A percentile compares a stretch with the other conserved stretches of the same genome.
These are phyloP conservation scores for Tipula helvola DNA, from an alignment of 2,888 invertebrate species.

Conservation along the genomic window DNA sequence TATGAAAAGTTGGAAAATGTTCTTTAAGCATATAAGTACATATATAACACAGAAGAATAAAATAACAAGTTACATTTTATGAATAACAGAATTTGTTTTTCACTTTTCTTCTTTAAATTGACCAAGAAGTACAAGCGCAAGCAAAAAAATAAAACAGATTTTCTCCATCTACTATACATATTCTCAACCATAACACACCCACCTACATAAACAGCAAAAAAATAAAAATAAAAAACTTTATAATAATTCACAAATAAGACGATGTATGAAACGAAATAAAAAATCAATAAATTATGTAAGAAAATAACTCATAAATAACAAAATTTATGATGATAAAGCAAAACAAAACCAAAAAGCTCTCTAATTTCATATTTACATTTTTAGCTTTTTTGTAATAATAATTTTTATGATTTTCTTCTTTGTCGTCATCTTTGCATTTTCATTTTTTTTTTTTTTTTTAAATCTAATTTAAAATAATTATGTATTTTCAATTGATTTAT, in stretches of 20 bases:
- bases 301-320: neutral
- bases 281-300: neutral
- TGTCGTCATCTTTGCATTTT: neutral
- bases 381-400: neutral
- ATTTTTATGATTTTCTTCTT: neutral
- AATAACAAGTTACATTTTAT: neutral
- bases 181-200: neutral
- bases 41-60: neutral
- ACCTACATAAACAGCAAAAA: neutral
- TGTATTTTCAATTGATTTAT: neutral
- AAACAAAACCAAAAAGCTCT: neutral
- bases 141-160: neutral
- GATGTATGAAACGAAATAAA: neutral
- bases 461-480: slow-evolving; percentile 4
- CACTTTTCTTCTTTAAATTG: neutral
- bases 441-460: neutral
- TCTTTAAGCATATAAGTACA: neutral
- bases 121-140: neutral
- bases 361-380: neutral
- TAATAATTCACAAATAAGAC: neutral
- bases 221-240: neutral
- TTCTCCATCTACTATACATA: neutral
- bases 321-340: neutral
- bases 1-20: neutral
- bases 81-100: neutral